Conservation (phyloP, 2,797 vertebrate genomes). For the Gambelia wislizenii region DNA sequence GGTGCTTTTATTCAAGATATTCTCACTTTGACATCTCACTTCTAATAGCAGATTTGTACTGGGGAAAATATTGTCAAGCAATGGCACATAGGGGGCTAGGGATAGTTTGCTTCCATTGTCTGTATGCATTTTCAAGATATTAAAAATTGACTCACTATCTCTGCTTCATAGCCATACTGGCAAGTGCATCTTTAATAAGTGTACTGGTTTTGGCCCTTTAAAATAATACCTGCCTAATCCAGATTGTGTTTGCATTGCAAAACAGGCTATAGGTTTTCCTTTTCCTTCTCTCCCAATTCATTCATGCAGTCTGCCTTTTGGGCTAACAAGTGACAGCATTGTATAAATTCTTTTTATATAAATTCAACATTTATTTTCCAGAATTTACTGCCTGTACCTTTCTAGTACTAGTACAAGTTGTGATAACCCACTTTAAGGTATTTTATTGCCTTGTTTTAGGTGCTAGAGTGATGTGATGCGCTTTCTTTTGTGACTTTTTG, state of each 20-base stretch:
- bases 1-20: neutral
- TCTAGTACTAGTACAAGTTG: neutral
- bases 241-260: neutral
- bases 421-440: neutral
- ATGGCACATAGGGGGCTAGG: neutral
- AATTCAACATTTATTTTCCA: conserved; percentile 43
- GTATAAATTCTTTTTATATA: conserved; percentile 28
- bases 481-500: neutral
- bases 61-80: neutral
- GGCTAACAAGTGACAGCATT: neutral
- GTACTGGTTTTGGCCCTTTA: conserved; percentile 6
- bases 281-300: neutral
- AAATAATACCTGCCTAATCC: conserved; percentile 15
- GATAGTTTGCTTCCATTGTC: neutral
- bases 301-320: neutral
- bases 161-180: neutral
- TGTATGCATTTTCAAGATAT: neutral
- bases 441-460: conserved; percentile 1
- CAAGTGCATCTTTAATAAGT: neutral
- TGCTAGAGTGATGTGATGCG: neutral
- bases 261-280: neutral
- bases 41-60: neutral
- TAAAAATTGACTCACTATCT: neutral
- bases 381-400: neutral
- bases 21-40: neutral